These are phyloP conservation scores for Pseudomugil gertrudae DNA, from an alignment of 2,797 vertebrate species.

Conservation along the genomic window DNA sequence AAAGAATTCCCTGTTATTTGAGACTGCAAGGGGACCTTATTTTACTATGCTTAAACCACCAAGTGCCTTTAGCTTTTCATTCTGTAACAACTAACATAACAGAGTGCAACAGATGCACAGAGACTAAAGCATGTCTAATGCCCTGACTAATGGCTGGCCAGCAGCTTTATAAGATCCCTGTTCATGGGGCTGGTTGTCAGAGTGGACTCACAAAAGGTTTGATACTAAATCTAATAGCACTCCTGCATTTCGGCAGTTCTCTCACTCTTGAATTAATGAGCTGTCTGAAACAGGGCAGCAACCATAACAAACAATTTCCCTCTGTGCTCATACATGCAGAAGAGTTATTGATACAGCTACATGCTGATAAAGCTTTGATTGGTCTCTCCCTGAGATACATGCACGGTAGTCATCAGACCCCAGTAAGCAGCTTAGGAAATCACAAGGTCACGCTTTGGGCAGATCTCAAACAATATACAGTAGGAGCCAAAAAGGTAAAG, in stretches of 20 bases:
- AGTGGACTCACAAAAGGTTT: slow-evolving; percentile 28
- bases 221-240: slow-evolving; percentile 3
- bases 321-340: slow-evolving; percentile 16
- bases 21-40: background rate
- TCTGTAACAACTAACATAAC: slow-evolving; percentile 8
- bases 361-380: slow-evolving; percentile 29
- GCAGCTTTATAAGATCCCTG: slow-evolving; percentile 21
- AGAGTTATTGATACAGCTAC: slow-evolving; percentile 13
- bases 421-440: slow-evolving; percentile 21
- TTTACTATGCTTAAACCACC: slow-evolving; percentile 29
- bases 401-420: slow-evolving; percentile 20
- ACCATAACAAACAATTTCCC: slow-evolving; percentile 29
- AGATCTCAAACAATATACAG: slow-evolving; percentile 18
- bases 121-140: slow-evolving; percentile 21
- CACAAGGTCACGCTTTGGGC: slow-evolving; percentile 5
- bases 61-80: slow-evolving; percentile 34
- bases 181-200: slow-evolving; percentile 18
- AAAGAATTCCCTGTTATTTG: slow-evolving; percentile 16
- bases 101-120: slow-evolving; percentile 21
- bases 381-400: slow-evolving; percentile 9
- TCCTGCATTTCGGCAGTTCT: slow-evolving; percentile 32
- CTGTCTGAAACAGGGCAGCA: slow-evolving; percentile 7
- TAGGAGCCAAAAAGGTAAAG: background rate
- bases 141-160: slow-evolving; percentile 24
- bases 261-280: slow-evolving; percentile 14